Evolutionary conservation across 2,113 vertebrate genomes (phyloP).

Genomic region (Microtus richardsoni): DNA sequence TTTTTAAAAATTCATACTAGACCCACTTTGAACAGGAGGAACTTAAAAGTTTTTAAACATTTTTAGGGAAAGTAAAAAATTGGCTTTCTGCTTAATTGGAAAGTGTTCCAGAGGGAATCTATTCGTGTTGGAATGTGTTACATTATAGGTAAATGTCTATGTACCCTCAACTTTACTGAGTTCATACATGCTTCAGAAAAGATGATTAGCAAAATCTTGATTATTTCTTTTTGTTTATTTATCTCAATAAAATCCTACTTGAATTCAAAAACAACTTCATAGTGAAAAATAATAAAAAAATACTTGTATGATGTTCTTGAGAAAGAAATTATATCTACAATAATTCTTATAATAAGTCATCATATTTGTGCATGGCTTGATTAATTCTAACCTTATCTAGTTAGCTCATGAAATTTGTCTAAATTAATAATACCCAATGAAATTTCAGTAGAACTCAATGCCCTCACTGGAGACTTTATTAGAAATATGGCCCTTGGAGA

Average conservation of each 20-base stretch:
- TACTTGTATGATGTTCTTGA: background rate
- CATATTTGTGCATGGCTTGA: background rate
- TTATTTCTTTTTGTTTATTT: slow-evolving; percentile 86
- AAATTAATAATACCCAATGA: slow-evolving; percentile 15
- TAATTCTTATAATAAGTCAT: background rate
- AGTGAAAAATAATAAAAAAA: slow-evolving; percentile 18
- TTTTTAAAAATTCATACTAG: too few relatives aligned
- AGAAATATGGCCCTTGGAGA: slow-evolving; percentile 48
- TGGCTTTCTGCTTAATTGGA: slow-evolving; percentile 85
- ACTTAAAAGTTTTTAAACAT: slow-evolving; percentile 74
- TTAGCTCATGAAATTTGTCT: background rate
- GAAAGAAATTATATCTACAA: background rate
- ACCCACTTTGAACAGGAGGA: too few relatives aligned
- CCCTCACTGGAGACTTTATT: slow-evolving; percentile 62
- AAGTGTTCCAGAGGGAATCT: slow-evolving; percentile 86
- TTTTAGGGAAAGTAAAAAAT: slow-evolving; percentile 77
- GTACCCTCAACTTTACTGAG: slow-evolving; percentile 71
- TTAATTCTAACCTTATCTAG: background rate
- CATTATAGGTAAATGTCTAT: slow-evolving; percentile 68
- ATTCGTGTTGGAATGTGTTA: slow-evolving; percentile 81
- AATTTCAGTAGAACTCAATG: background rate
- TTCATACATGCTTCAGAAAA: slow-evolving; percentile 73
- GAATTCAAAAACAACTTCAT: slow-evolving; percentile 75
- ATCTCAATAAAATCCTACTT: slow-evolving; percentile 91
- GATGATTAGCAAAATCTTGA: slow-evolving; percentile 81